Evolutionary conservation across 2,888 invertebrate genomes (phyloP).

Genomic region (Tipula confusa): DNA sequence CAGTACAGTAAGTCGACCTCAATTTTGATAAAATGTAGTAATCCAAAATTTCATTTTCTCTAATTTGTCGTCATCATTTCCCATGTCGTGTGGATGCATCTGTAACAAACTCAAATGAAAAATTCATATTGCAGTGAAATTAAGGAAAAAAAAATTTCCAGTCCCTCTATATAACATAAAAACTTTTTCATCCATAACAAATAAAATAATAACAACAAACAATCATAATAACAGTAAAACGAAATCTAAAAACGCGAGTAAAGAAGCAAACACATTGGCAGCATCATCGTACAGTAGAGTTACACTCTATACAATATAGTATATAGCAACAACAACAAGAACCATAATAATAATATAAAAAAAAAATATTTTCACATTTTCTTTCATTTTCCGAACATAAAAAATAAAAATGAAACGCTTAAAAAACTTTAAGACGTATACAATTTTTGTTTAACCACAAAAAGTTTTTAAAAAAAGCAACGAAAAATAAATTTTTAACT

Average conservation of each 20-base stretch:
- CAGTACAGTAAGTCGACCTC: no score
- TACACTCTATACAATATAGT: background rate
- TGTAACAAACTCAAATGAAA: background rate
- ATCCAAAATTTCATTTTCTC: no score
- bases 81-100: background rate
- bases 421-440: conserved; percentile 1
- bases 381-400: conserved; percentile 9
- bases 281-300: background rate
- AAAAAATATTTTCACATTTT: background rate
- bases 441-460: background rate
- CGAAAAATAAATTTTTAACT: conserved; percentile 6
- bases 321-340: background rate
- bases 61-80: background rate
- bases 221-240: conserved; percentile 25
- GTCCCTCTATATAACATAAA: background rate
- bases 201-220: conserved; percentile 20
- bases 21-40: no score
- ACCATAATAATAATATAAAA: background rate
- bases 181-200: conserved; percentile 25
- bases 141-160: background rate
- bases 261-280: background rate
- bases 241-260: background rate
- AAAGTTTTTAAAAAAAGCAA: conserved; percentile 21
- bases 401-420: background rate
- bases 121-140: background rate